Conservation (phyloP, 2,888 invertebrate genomes). For the Athalia circularis region DNA sequence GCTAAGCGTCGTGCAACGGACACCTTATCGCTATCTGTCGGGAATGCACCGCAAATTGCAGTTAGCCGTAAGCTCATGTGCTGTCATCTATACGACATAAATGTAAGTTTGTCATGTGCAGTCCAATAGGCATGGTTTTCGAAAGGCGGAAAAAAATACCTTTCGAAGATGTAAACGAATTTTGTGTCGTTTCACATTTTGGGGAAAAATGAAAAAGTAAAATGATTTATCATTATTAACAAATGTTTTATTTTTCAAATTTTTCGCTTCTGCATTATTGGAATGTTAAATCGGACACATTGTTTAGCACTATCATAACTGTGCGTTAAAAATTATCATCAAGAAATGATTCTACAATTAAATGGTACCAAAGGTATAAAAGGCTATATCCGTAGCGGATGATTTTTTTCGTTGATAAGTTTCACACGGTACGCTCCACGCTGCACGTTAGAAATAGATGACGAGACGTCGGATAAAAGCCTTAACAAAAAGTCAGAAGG, state of each 20-base stretch:
- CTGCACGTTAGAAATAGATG: neutral
- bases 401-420: constrained; percentile 22
- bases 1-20: neutral
- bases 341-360: constrained; percentile 52
- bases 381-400: constrained; percentile 46
- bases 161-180: too few relatives aligned
- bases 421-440: neutral
- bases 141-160: too few relatives aligned
- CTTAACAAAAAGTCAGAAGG: neutral
- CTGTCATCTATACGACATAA: constrained; percentile 1
- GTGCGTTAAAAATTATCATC: constrained; percentile 47
- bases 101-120: neutral
- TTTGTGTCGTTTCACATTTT: too few relatives aligned
- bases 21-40: constrained; percentile 11
- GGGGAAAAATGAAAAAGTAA: neutral
- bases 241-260: constrained; percentile 58
- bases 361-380: constrained; percentile 58
- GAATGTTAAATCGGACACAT: constrained; percentile 60
- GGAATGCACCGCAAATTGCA: neutral
- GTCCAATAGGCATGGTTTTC: too few relatives aligned
- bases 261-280: constrained; percentile 56
- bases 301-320: constrained; percentile 19
- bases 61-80: neutral
- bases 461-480: neutral
- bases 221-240: constrained; percentile 20